These are phyloP conservation scores for Stomorhina lunata DNA, from an alignment of 2,888 invertebrate genomes.

Conservation along the genomic window DNA sequence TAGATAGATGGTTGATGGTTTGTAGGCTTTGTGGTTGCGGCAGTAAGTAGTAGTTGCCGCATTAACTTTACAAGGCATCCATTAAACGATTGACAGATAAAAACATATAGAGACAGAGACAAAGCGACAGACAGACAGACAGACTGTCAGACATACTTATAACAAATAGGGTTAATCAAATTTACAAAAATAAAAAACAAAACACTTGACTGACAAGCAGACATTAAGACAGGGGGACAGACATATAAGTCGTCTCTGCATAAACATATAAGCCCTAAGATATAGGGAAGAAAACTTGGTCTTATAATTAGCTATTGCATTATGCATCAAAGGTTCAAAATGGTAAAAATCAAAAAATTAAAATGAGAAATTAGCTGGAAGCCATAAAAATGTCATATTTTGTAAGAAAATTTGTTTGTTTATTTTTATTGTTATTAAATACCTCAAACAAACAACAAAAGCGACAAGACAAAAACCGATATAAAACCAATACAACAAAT, in stretches of 20 bases:
- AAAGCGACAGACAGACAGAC: neutral
- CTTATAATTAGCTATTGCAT: neutral
- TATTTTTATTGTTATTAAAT: slow-evolving; percentile 12
- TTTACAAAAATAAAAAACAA: no score
- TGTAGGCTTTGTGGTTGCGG: neutral
- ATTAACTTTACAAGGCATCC: neutral
- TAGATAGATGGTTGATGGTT: neutral
- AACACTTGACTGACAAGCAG: slow-evolving; percentile 44
- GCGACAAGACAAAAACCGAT: neutral
- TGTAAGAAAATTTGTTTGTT: slow-evolving; percentile 33
- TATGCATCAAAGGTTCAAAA: neutral
- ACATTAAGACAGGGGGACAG: neutral
- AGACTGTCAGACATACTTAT: neutral
- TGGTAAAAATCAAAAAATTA: neutral
- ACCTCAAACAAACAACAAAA: neutral
- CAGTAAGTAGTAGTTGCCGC: neutral
- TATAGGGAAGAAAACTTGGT: neutral
- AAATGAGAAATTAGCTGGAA: slow-evolving; percentile 47
- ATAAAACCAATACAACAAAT: neutral
- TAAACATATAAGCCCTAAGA: neutral
- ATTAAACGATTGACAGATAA: neutral
- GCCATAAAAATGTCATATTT: slow-evolving; percentile 49
- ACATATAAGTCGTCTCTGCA: neutral
- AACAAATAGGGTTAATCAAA: slow-evolving; percentile 31
- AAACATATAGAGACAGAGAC: no score